A percentile compares a stretch with the other conserved stretches of the same genome.
These are phyloP conservation scores for Colossoma macropomum DNA, from an alignment of 2,113 vertebrate genomes.

Conservation along the genomic window DNA sequence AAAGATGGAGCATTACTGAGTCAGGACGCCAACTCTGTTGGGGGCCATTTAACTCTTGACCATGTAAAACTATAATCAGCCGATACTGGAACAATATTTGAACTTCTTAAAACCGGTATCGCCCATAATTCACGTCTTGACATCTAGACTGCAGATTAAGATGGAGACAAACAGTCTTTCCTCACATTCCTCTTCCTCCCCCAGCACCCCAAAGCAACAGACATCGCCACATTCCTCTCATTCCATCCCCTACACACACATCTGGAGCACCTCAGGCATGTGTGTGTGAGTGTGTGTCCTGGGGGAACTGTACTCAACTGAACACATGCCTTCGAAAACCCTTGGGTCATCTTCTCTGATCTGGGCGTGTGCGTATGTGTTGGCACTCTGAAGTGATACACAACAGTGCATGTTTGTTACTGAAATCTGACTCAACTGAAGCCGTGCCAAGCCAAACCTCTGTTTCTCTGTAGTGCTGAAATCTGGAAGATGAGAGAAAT, in stretches of 20 bases:
- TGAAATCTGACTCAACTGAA: constrained; percentile 22
- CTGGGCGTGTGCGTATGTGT: not conserved
- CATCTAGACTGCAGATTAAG: constrained; percentile 5
- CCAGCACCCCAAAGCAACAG: constrained; percentile 54
- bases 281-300: constrained; percentile 64
- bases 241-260: constrained; percentile 77
- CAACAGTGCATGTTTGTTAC: not conserved
- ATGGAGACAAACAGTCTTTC: constrained; percentile 62
- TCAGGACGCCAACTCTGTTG: no score
- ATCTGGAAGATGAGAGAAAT: not conserved
- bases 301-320: constrained; percentile 42
- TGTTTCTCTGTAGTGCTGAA: not conserved
- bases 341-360: not conserved
- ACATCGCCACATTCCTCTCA: constrained; percentile 75
- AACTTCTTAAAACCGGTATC: no score
- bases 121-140: not conserved
- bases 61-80: no score
- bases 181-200: constrained; percentile 48
- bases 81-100: no score
- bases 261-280: constrained; percentile 71
- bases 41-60: no score
- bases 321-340: constrained; percentile 55
- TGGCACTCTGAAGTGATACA: not conserved
- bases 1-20: no score
- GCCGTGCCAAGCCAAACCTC: not conserved